Conservation (phyloP, 2,888 invertebrate genomes). For the Dromius quadrimaculatus region DNA sequence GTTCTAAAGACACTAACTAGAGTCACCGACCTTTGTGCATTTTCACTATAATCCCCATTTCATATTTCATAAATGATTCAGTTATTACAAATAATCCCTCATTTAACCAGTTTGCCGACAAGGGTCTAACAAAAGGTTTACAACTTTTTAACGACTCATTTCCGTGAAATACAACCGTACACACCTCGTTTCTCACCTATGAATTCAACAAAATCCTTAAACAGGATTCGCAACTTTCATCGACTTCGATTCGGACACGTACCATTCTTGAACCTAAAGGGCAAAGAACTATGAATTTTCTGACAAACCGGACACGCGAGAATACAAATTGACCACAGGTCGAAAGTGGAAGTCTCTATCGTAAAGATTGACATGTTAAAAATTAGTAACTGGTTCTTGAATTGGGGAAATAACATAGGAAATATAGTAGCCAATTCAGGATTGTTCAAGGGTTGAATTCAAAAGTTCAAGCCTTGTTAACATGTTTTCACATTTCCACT, state of each 20-base stretch:
- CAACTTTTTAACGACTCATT: constrained; percentile 24
- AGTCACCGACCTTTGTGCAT: neutral
- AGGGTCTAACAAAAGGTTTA: constrained; percentile 14
- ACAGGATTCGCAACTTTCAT: neutral
- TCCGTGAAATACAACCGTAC: constrained; percentile 17
- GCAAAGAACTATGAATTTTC: neutral
- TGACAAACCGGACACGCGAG: neutral
- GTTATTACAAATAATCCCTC: neutral
- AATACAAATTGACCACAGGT: neutral
- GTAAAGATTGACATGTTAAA: neutral
- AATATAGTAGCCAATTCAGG: neutral
- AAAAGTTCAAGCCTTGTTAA: too few relatives aligned
- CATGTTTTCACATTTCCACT: too few relatives aligned
- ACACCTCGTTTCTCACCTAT: neutral
- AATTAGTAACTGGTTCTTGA: neutral
- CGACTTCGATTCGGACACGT: too few relatives aligned
- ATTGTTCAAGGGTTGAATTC: neutral
- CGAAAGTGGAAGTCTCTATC: neutral
- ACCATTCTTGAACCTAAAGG: too few relatives aligned
- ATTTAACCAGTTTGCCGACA: neutral
- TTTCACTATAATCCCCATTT: neutral
- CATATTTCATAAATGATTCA: constrained; percentile 23
- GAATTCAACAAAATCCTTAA: neutral
- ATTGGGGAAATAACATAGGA: too few relatives aligned
- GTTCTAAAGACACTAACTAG: too few relatives aligned